Evolutionary conservation across 1,140 invertebrate species (phyloP).

Genomic region (Solenopsis fugax): DNA sequence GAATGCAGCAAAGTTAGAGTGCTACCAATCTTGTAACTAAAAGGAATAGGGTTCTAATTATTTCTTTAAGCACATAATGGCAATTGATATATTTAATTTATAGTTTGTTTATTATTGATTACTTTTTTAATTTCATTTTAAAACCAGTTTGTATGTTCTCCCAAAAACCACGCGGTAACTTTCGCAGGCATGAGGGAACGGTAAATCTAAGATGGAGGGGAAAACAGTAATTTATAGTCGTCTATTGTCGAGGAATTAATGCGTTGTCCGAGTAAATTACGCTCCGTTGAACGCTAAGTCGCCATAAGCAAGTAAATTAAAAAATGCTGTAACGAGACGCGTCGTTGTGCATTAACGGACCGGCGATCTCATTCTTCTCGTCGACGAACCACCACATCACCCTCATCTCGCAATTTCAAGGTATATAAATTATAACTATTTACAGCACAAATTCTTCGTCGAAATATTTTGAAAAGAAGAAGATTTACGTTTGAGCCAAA

Average conservation of each 20-base stretch:
- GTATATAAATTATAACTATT: not conserved
- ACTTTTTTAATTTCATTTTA: not conserved
- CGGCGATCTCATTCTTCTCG: not conserved
- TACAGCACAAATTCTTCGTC: not conserved
- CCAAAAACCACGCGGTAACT: not conserved
- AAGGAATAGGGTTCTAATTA: too few species aligned
- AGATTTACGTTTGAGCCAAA: not conserved
- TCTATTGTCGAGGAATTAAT: conserved; percentile 14
- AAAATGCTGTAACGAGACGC: not conserved
- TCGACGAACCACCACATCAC: not conserved
- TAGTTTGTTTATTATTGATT: too few species aligned
- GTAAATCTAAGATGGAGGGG: not conserved
- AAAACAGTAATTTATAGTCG: conserved; percentile 1
- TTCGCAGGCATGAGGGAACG: too few species aligned
- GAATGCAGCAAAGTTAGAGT: too few species aligned
- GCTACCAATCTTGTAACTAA: too few species aligned
- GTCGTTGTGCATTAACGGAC: not conserved
- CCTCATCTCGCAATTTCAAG: not conserved
- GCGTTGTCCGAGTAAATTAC: conserved; percentile 8
- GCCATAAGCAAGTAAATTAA: conserved; percentile 36
- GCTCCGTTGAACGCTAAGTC: not conserved
- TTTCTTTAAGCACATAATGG: too few species aligned
- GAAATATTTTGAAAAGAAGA: not conserved
- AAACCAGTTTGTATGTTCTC: not conserved
- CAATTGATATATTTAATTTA: too few species aligned